Evolutionary conservation across 2,888 invertebrate genomes (phyloP), one percentile per base, ranked within the genome.

Genomic region (Drosophila mimetica): DNA sequence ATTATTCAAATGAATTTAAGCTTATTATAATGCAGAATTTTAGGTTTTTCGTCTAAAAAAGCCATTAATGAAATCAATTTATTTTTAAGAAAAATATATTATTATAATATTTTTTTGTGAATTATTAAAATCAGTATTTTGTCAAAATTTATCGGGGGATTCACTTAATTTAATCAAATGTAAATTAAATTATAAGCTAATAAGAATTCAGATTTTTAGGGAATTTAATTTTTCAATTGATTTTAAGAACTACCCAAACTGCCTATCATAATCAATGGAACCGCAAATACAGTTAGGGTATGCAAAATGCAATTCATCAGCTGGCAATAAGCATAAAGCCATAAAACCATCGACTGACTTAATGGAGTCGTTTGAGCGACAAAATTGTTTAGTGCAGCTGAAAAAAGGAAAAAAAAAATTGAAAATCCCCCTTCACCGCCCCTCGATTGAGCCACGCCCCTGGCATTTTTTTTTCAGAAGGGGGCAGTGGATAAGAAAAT

Each of bases 311-410:
- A 85, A 79, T 81, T 81, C 79, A 81, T 85, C 79, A 79, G 60
- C 44, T 32, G 69, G 59, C 70, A 85, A 79, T 85, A 66, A 82
- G 74, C 76, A 81, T 76, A 58, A 34, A 47, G 73, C 55, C 76
- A 63, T 72, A 67, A 71, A 53, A 51, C 44, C 57, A 61, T 41
- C 51, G 55, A 57, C 66, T 57, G 77, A 59, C 58, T 77, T 79
- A 85, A 79, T 79, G 74, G 70, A 76, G 74, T 70, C 71, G 83
- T 79, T 83, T 85, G 51, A 55, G 72, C 71, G 72, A 67, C 79
- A 76, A 74, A 72, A 78, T 63, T 75, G 79, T 34, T 65, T 42
- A 57, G 39, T 44, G 73, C 58, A 54, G 47, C 36, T 76, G 57
- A 37, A 57, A 25, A 25, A 44, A 42, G 16, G 8, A 32, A 48